Base-by-base conservation (phyloP, 2,888 invertebrate species). In the Tuta absoluta region DNA sequence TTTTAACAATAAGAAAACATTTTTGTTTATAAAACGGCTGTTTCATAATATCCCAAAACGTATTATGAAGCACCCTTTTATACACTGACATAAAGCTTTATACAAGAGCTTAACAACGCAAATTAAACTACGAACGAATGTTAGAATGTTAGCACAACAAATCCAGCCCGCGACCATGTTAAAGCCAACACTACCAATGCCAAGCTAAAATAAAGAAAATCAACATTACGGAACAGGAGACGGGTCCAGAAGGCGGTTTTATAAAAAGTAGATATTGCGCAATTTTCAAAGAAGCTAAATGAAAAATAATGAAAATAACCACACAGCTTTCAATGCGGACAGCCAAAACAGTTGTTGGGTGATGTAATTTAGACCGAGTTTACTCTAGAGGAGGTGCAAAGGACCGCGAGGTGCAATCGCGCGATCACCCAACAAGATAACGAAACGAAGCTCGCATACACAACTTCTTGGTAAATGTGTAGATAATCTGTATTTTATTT, bases 211-310 rank as follows among this genome's bases (percentile, higher is more conserved):
- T 84, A 84, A 76, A 77, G 84, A 84, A 82, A 68, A 75, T 73
- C 87, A 91, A 90, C 91, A 87, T 91, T 91, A 91, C 91, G 91
- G 89, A 87, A 89, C 89, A 85, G 90, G 89, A 87, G 82, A 81
- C 84, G 89, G 84, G 87, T 89, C 89, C 91, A 80, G 89, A 91
- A 91, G 91, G 91, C 90, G 85, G 76, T 57, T 24, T 38, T 37
- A 19, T n/a, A 21, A 14, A 53, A 41, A 17, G 62, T 56, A 37
- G 23, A n/a, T 19, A 41, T 28, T 45, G 14, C 24, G 10, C 10
- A 24, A 59, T 24, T 38, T 64, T 60, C 70, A 78, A 85, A 77
- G 76, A 89, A 87, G 87, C 87, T 85, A 78, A 89, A 88, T 84
- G 72, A 84, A 88, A 83, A 82, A 77, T 77, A 74, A 78, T 82